A percentile compares a stretch with the other conserved stretches of the same genome.
These are phyloP conservation scores for Yponomeuta cagnagella DNA, from an alignment of 2,888 invertebrate species.

Conservation along the genomic window DNA sequence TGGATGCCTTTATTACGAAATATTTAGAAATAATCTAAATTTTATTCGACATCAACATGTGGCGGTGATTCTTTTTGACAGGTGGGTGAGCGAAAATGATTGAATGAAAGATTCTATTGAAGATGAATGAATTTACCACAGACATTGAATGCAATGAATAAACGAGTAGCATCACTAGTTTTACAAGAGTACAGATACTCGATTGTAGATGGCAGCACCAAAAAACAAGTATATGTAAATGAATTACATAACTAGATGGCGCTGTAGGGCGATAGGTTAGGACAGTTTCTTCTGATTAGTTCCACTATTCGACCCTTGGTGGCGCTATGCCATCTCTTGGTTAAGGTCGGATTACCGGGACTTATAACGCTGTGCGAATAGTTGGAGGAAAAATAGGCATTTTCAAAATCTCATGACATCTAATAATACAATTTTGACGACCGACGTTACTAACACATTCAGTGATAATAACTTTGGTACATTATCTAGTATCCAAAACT, in stretches of 20 bases:
- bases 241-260: too few relatives aligned
- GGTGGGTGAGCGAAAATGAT: constrained; percentile 16
- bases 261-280: too few relatives aligned
- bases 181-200: not conserved
- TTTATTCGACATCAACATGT: constrained; percentile 38
- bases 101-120: not conserved
- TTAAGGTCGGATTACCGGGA: too few relatives aligned
- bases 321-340: not conserved
- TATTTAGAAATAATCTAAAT: constrained; percentile 28
- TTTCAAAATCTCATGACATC: too few relatives aligned
- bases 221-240: too few relatives aligned
- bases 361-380: not conserved
- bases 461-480: too few relatives aligned
- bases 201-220: not conserved
- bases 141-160: too few relatives aligned
- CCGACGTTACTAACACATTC: too few relatives aligned
- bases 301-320: constrained; percentile 2
- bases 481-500: too few relatives aligned
- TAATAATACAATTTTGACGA: too few relatives aligned
- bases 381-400: not conserved
- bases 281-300: not conserved
- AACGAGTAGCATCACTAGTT: not conserved
- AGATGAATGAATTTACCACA: not conserved
- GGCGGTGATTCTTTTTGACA: constrained; percentile 30
- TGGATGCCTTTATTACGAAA: constrained; percentile 25